phyloP scores from a whole-genome alignment of 2,888 invertebrate species.

The Eupithecia inturbata region DNA sequence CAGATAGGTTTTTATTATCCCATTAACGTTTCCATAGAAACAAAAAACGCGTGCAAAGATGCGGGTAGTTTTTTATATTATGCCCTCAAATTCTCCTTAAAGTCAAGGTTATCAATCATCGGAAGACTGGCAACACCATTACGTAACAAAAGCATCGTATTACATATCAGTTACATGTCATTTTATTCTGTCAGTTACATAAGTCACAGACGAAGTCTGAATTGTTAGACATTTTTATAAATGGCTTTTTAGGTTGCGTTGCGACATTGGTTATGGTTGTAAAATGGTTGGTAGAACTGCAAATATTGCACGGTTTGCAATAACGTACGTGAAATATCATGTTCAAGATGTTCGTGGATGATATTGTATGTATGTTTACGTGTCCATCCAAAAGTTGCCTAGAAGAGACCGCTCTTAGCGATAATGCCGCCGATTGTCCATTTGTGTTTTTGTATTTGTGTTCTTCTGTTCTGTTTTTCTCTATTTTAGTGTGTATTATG shows the following conservation, averaged over 20 bases:
- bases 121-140: not conserved
- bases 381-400: too few relatives aligned
- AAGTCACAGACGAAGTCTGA: slow-evolving; percentile 12
- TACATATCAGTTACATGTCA: slow-evolving; percentile 5
- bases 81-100: not conserved
- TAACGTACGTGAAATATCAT: not conserved
- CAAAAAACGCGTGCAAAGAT: too few relatives aligned
- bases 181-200: not conserved
- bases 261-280: not conserved
- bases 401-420: too few relatives aligned
- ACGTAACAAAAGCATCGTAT: not conserved
- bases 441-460: too few relatives aligned
- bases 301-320: not conserved
- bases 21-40: too few relatives aligned
- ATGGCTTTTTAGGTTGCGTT: slow-evolving; percentile 8
- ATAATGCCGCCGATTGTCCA: too few relatives aligned
- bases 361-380: too few relatives aligned
- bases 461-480: too few relatives aligned
- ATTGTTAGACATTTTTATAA: slow-evolving; percentile 16
- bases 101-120: slow-evolving; percentile 1
- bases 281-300: not conserved
- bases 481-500: too few relatives aligned
- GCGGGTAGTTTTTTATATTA: not conserved
- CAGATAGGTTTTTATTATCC: too few relatives aligned
- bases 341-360: not conserved